Conservation (phyloP, 1,140 invertebrate genomes). For the Aphaenogaster rudis region DNA sequence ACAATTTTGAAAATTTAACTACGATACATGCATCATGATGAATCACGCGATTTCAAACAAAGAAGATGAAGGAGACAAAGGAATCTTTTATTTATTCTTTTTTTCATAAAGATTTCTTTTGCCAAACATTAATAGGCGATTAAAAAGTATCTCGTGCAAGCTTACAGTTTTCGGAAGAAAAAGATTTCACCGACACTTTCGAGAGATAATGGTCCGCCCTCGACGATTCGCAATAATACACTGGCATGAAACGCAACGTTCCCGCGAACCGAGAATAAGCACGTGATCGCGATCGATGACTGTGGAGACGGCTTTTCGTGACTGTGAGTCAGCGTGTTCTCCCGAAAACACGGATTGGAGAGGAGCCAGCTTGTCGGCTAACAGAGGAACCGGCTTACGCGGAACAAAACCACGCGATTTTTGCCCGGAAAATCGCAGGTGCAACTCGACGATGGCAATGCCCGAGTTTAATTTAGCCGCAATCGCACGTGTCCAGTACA, state of each 20-base stretch:
- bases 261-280: constrained; percentile 41
- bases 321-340: constrained; percentile 79
- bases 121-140: background rate
- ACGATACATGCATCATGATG: background rate
- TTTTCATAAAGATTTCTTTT: background rate
- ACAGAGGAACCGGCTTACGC: constrained; percentile 50
- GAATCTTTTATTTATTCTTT: background rate
- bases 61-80: background rate
- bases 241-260: constrained; percentile 44
- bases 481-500: constrained; percentile 8
- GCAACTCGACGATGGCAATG: constrained; percentile 45
- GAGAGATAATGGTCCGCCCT: background rate
- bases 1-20: background rate
- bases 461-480: constrained; percentile 46
- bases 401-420: constrained; percentile 62
- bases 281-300: constrained; percentile 77
- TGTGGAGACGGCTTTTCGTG: constrained; percentile 71
- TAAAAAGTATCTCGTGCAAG: background rate
- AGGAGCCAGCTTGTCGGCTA: constrained; percentile 38
- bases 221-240: constrained; percentile 49
- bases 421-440: constrained; percentile 39
- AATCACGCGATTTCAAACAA: background rate
- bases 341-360: constrained; percentile 72
- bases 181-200: background rate
- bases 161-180: background rate